Evolutionary conservation across 2,888 invertebrate genomes (phyloP), one percentile per base, ranked within the genome.

Genomic region (Brenthis ino): DNA sequence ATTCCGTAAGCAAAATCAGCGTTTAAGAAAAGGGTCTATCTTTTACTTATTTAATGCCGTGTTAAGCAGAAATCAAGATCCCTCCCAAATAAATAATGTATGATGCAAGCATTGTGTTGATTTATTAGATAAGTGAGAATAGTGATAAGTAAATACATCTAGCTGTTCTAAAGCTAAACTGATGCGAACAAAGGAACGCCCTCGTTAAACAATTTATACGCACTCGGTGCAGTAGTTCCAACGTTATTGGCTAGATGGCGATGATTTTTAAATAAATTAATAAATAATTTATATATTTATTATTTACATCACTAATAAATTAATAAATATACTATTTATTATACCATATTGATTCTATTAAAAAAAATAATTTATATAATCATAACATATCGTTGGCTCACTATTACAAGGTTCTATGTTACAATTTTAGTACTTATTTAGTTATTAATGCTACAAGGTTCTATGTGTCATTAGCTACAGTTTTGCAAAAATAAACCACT

Each of bases 91-190:
- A 71, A 72, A 72, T 73, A 71, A 73, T 74, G 61, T 58, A 68
- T 72, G 70, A 69, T 16, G n/a, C 56, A 70, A 71, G 68, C 67
- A 68, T 63, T 65, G 53, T 65, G 61, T 68, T 68, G 65, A 60
- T 69, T 50, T 69, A 65, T 53, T n/a, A 54, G 54, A 58, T 37
- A 37, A 53, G 24, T 57, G 43, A 24, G 63, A 65, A 73, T 54
- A 58, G 65, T 60, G 66, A 53, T 67, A 71, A 70, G 71, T 73
- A 69, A 72, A 71, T 82, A 87, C 87, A 83, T 87, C 87, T 88
- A 86, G 84, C 76, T 80, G 82, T 82, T 79, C 78, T 72, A 74
- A 68, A 74, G 78, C 79, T 77, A 80, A 86, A 87, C 86, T 85
- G 77, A 77, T 75, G 72, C 74, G 20, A 14, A 64, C 51, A 64